Evolutionary conservation across 2,888 invertebrate genomes (phyloP).

Genomic region (Melinaea marsaeus): DNA sequence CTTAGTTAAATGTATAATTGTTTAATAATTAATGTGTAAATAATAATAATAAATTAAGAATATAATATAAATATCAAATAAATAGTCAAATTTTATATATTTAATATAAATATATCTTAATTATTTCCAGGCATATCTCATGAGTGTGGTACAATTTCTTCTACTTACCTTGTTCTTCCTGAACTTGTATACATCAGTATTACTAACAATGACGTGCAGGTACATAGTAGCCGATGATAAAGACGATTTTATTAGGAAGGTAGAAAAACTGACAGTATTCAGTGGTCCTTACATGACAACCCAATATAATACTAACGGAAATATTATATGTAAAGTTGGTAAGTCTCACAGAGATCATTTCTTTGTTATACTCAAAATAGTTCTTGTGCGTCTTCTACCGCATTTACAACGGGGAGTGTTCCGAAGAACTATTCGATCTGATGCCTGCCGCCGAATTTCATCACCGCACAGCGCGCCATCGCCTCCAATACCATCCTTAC

Average conservation of each 20-base stretch:
- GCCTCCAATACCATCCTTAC: too few relatives aligned
- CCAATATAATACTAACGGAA: slow-evolving; percentile 51
- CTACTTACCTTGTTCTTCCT: slow-evolving; percentile 67
- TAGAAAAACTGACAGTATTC: slow-evolving; percentile 40
- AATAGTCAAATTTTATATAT: too few relatives aligned
- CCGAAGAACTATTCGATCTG: too few relatives aligned
- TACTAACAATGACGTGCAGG: slow-evolving; percentile 64
- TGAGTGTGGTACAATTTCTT: slow-evolving; percentile 71
- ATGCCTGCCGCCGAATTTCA: too few relatives aligned
- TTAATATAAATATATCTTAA: neutral
- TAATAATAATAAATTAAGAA: too few relatives aligned
- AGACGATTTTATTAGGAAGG: slow-evolving; percentile 44
- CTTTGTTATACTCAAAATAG: too few relatives aligned
- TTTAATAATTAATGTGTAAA: too few relatives aligned
- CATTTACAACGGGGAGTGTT: too few relatives aligned
- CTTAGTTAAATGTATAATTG: too few relatives aligned
- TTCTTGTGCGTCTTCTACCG: too few relatives aligned
- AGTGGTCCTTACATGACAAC: slow-evolving; percentile 48
- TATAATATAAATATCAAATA: too few relatives aligned
- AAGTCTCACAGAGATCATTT: slow-evolving; percentile 22
- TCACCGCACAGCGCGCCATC: too few relatives aligned
- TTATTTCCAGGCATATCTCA: slow-evolving; percentile 65
- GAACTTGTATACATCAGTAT: slow-evolving; percentile 64
- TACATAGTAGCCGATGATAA: slow-evolving; percentile 50
- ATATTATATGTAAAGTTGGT: slow-evolving; percentile 64